These are phyloP conservation scores for Eupithecia subumbrata DNA, from an alignment of 2,888 invertebrate species.

Conservation along the genomic window DNA sequence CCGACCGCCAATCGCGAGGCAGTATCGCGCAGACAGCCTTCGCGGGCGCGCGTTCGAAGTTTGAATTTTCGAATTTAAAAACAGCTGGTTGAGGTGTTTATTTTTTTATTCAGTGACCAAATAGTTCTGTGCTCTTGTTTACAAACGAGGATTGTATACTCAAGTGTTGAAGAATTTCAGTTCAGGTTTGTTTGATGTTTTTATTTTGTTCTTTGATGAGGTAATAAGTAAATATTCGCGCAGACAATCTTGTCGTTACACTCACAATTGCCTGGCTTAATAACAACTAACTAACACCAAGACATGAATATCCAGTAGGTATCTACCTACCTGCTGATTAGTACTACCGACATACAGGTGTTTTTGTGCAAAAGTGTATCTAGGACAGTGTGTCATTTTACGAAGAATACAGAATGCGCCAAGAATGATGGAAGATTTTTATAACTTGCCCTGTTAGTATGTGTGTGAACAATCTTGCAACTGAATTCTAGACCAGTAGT, in stretches of 20 bases:
- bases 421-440: background rate
- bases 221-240: slow-evolving; percentile 53
- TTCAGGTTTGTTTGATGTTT: slow-evolving; percentile 56
- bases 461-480: too few species aligned
- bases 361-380: slow-evolving; percentile 14
- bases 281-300: background rate
- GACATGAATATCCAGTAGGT: background rate
- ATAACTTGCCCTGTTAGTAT: too few species aligned
- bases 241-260: background rate
- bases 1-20: slow-evolving; percentile 63
- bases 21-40: slow-evolving; percentile 64
- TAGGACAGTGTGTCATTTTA: background rate
- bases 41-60: slow-evolving; percentile 62
- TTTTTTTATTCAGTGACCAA: slow-evolving; percentile 34
- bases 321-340: background rate
- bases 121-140: slow-evolving; percentile 37
- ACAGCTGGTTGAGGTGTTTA: slow-evolving; percentile 33
- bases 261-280: background rate
- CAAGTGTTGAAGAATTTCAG: slow-evolving; percentile 14
- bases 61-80: slow-evolving; percentile 42
- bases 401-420: background rate
- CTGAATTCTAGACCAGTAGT: too few species aligned
- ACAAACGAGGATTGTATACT: slow-evolving; percentile 34
- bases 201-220: slow-evolving; percentile 38
- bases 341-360: slow-evolving; percentile 12